Evolutionary conservation across 2,113 vertebrate species (phyloP), one percentile per base, ranked within the genome.

Genomic region (Orthonyx spaldingii): DNA sequence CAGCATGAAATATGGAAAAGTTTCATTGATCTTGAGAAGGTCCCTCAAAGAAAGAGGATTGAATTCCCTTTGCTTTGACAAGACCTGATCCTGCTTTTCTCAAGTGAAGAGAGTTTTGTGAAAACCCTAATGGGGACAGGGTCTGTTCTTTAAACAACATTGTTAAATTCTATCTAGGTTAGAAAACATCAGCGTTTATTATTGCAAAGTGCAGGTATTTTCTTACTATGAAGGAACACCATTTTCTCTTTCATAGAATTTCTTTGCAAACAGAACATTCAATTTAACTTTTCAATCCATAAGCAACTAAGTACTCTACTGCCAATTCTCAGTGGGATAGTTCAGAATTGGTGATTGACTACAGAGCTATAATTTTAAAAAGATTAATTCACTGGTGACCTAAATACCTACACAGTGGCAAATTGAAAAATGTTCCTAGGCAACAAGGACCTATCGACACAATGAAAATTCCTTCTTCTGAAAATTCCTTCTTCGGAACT

Each of bases 301-400:
- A 78, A 74, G 44, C 42, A 77, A 19, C 55, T 84, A 70, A 81
- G 52, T 80, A 50, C 94, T 89, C 41, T 76, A 80, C 55, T 94
- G 50, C 37, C 42, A 77, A 13, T 90, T 88, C 92, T 96, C 85
- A 77, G 30, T 55, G 65, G 87, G 65, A 75, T 56, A 89, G 87
- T 95, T 96, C 93, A 94, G 66, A 95, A 94, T 42, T 44, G 35
- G 35, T 92, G 78, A 97, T 93, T 93, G 93, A 85, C 72, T 93
- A 24, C 83, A 79, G 61, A 93, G 83, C 64, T 95, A 68, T 97
- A 95, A 96, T 98, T 97, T 97, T 10, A n/a, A 95, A 95, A 83
- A 78, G 68, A 96, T 96, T 97, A 95, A 97, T 97, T 97, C 84
- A 95, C 66, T 95, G 87, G 77, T 97, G 96, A 96, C 97, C 95